Base-by-base conservation (phyloP, 2,888 invertebrate genomes). In the Caradrina kadenii region DNA sequence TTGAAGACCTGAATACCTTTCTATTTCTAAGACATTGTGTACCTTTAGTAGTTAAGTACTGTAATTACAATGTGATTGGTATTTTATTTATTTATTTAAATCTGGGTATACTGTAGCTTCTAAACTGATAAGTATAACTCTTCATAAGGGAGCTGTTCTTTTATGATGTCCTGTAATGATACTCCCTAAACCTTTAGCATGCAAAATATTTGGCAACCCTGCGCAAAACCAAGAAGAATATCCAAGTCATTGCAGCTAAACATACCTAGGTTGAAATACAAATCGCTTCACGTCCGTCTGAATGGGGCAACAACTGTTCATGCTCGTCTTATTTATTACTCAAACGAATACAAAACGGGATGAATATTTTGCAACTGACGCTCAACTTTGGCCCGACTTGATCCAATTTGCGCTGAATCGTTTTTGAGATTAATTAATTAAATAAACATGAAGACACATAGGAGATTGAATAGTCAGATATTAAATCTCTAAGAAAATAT, bases 301-400 rank as follows among this genome's bases (percentile, higher is more conserved):
- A 53, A 66, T 81, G 78, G 58, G 22, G 67, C 59, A 81, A 82
- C 61, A 22, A 39, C 39, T 42, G 53, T 70, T 76, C 69, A 64
- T 68, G 74, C 63, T 66, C 49, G 54, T 66, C 59, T 63, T 69
- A 72, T 81, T 82, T 74, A 69, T 74, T 71, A 69, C 65, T 50
- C 75, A 80, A 82, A 75, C 82, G 49, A 66, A 63, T 64, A 64
- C 60, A 61, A 68, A 82, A 77, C 78, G 55, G 77, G 81, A 82
- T 80, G 71, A 81, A 48, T 49, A 49, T 77, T 80, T 67, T 61
- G 66, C 60, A 81, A 82, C 11, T 2, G 21, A 69, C 26, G 71
- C 50, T 80, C 60, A 80, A 80, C 81, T 81, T 77, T 81, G 77
- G 10, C 66, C 81, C n/a, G 50, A 68, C 19, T 22, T 26, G 62